Percentiles rank a stretch among this genome's conserved stretches.
phyloP scores from a whole-genome alignment of 2,113 vertebrate species.

The Prolemur simus region DNA sequence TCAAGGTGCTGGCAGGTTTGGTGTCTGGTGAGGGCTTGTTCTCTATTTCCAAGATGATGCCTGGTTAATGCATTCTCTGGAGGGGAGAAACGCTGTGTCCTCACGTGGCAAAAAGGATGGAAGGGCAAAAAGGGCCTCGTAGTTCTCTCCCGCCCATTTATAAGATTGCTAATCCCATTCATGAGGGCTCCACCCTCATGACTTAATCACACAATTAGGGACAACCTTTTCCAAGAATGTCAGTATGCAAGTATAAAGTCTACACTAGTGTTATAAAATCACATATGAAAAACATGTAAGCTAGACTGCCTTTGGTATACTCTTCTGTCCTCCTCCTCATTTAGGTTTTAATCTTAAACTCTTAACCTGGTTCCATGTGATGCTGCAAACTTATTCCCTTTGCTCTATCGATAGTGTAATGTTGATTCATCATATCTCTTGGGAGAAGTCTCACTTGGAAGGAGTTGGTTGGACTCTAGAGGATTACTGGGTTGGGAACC shows the following conservation, averaged over 20 bases:
- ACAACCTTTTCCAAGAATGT: no score
- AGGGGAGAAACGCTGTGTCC: background rate
- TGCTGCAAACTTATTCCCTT: background rate
- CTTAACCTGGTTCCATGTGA: background rate
- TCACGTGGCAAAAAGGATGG: background rate
- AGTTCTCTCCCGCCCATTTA: background rate
- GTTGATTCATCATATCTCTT: constrained; percentile 48
- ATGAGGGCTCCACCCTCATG: background rate
- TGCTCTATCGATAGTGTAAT: background rate
- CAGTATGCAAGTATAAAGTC: no score
- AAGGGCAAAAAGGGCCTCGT: background rate
- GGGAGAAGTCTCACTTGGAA: constrained; percentile 50
- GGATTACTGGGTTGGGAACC: constrained; percentile 66
- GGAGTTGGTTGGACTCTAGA: constrained; percentile 25
- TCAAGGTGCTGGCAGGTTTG: background rate
- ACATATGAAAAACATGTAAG: background rate
- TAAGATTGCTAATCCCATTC: background rate
- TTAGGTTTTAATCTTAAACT: background rate
- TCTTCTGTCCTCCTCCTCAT: background rate
- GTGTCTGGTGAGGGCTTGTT: background rate
- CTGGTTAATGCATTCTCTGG: background rate
- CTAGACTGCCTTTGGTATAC: background rate
- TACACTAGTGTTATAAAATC: no score
- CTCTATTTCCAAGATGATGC: background rate
- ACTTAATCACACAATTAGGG: background rate